phyloP scores from a whole-genome alignment of 2,888 invertebrate species.

The Heliconius charithonia region DNA sequence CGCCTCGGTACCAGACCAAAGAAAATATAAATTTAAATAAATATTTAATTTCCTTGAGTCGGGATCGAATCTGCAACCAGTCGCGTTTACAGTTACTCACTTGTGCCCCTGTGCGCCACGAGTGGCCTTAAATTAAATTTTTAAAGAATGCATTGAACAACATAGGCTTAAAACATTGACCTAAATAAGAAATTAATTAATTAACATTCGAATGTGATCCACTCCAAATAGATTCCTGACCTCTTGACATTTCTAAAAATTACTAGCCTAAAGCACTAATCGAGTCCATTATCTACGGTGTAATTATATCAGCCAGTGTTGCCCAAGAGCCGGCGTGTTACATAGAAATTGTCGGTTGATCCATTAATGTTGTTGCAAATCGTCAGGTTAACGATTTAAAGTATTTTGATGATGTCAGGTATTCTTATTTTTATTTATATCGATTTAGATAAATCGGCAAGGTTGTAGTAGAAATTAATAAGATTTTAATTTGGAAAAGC shows the following conservation, averaged over 20 bases:
- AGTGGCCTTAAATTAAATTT: not conserved
- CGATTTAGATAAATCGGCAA: slow-evolving; percentile 3
- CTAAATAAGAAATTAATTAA: slow-evolving; percentile 6
- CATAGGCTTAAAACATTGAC: slow-evolving; percentile 2
- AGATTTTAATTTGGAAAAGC: not conserved
- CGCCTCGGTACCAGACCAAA: no score
- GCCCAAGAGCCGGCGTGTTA: slow-evolving; percentile 35
- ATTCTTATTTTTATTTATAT: not conserved
- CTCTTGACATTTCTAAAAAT: slow-evolving; percentile 49
- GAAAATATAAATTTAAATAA: no score
- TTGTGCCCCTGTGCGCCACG: no score
- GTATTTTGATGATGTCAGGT: slow-evolving; percentile 25
- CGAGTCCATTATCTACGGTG: slow-evolving; percentile 47
- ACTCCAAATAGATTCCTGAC: slow-evolving; percentile 38
- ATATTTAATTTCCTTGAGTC: no score
- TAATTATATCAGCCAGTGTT: slow-evolving; percentile 49
- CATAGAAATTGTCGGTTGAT: slow-evolving; percentile 32
- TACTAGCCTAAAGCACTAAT: slow-evolving; percentile 48
- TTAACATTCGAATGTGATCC: slow-evolving; percentile 20
- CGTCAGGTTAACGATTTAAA: slow-evolving; percentile 36
- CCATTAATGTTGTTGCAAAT: slow-evolving; percentile 42
- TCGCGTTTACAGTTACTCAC: no score
- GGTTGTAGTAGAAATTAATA: not conserved
- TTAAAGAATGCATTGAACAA: not conserved
- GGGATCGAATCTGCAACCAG: no score